Evolutionary conservation across 2,113 vertebrate species (phyloP), one percentile per base, ranked within the genome.

Genomic region (Mastomys coucha): DNA sequence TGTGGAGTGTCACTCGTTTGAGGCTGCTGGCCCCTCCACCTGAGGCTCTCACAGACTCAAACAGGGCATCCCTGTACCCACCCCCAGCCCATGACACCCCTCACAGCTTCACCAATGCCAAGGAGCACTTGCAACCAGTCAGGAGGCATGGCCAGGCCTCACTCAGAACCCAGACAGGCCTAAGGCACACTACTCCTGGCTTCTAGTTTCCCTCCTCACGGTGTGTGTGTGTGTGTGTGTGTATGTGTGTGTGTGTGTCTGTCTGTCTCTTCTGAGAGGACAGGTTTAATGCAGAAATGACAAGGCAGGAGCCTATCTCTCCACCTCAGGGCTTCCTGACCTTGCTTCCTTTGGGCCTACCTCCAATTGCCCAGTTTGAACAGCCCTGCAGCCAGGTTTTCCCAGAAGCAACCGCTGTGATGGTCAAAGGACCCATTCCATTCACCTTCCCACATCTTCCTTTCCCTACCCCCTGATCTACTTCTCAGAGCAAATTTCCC

Each of bases 1-100:
- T 80, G 36, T 96, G 95, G n/a, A 69, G 65, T 45, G 78, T 87
- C 96, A 91, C 78, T 78, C 10, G 1, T 72, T 91, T 78, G 93
- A 95, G 0, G 0, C 42, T 76, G 3, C 0, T 2, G 53, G 72
- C n/a, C 69, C 76, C 58, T 49, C 53, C 49, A 60, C 31, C 10
- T 65, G 39, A 88, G 60, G 31, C 42, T 13, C n/a, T 45, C 51
- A 36, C 53, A 81, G 75, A 36, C 60, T 24, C 11, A 31, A 87
- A 36, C 11, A 19, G 10, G 42, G 13, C 51, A 33, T 31, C 31
- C 49, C 63, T 31, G 51, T 24, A 33, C 56, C 31, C 65, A n/a
- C 70, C 85, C 77, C 39, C 69, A 24, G 22, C 56, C 16, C 19
- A 19, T 58, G 56, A 33, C 20, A n/a, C 0, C 33, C 87, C 24